Evolutionary conservation across 2,888 invertebrate species (phyloP).

Genomic region (Agrilus cyanescens): DNA sequence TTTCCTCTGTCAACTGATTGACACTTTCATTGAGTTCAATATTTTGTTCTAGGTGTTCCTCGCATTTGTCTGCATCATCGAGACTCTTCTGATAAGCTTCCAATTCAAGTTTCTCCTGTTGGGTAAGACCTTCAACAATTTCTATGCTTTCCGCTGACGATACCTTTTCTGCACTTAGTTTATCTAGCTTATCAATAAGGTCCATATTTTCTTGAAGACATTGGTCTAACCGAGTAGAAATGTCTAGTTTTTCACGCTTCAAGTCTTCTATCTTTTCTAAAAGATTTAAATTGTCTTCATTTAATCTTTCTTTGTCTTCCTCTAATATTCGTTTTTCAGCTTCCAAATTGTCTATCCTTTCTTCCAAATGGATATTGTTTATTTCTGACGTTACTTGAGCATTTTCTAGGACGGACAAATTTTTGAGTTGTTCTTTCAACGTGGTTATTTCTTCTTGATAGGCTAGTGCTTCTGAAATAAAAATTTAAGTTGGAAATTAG

Average conservation of each 20-base stretch:
- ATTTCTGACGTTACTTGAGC: constrained; percentile 67
- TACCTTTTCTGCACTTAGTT: constrained; percentile 57
- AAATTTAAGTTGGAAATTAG: not conserved
- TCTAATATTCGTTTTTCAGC: constrained; percentile 40
- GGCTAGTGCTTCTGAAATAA: constrained; percentile 13
- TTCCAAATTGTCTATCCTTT: constrained; percentile 50
- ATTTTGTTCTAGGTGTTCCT: constrained; percentile 25
- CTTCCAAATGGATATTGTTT: constrained; percentile 66
- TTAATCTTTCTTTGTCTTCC: constrained; percentile 39
- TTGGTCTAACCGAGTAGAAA: constrained; percentile 49
- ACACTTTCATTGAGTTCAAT: constrained; percentile 43
- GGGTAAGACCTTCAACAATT: constrained; percentile 58
- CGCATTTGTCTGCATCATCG: constrained; percentile 21
- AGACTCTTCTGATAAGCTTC: constrained; percentile 51
- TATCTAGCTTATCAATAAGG: constrained; percentile 58
- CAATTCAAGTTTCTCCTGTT: constrained; percentile 57
- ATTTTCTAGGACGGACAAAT: constrained; percentile 50
- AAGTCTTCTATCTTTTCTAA: constrained; percentile 43
- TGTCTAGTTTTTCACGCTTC: constrained; percentile 46
- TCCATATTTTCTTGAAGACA: constrained; percentile 65
- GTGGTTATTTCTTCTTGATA: constrained; percentile 5
- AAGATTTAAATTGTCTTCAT: constrained; percentile 43
- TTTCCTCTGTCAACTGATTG: constrained; percentile 48
- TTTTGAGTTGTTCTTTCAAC: constrained; percentile 31
- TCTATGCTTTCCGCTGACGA: constrained; percentile 67